Percentiles rank a stretch among this genome's conserved stretches.
phyloP scores from a whole-genome alignment of 2,888 invertebrate genomes.

The Stenichneumon culpator region DNA sequence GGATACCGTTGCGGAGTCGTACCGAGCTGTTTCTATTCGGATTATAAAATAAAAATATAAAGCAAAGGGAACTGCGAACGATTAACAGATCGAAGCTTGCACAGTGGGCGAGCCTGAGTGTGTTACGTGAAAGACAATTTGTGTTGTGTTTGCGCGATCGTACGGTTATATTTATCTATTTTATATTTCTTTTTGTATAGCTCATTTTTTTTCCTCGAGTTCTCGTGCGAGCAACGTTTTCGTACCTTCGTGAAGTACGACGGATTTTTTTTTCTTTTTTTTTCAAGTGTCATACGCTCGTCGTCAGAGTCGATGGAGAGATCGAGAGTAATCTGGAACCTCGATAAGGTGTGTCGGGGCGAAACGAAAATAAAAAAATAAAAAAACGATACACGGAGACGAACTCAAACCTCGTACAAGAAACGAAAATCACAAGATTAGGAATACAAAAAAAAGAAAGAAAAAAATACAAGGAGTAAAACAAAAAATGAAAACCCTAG shows the following conservation, averaged over 20 bases:
- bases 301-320: not conserved
- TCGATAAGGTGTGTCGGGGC: constrained; percentile 39
- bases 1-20: constrained; percentile 46
- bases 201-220: constrained; percentile 20
- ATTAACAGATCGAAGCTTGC: constrained; percentile 18
- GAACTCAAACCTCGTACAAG: constrained; percentile 74
- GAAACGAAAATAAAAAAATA: constrained; percentile 11
- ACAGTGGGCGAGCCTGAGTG: not conserved
- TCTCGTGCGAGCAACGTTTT: constrained; percentile 10
- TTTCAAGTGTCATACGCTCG: constrained; percentile 15
- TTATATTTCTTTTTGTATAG: constrained; percentile 41
- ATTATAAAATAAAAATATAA: constrained; percentile 10
- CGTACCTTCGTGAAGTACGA: not conserved
- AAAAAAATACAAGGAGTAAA: constrained; percentile 50
- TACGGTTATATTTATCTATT: constrained; percentile 47
- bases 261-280: not conserved
- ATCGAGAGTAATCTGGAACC: constrained; percentile 22
- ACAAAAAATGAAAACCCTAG: constrained; percentile 54
- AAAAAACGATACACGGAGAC: constrained; percentile 70
- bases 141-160: constrained; percentile 36
- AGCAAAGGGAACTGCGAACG: not conserved
- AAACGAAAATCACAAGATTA: constrained; percentile 56
- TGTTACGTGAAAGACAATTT: constrained; percentile 1
- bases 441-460: constrained; percentile 40
- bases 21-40: constrained; percentile 44